Base-by-base conservation (phyloP, 2,797 vertebrate genomes). In the Pangasius djambal region DNA sequence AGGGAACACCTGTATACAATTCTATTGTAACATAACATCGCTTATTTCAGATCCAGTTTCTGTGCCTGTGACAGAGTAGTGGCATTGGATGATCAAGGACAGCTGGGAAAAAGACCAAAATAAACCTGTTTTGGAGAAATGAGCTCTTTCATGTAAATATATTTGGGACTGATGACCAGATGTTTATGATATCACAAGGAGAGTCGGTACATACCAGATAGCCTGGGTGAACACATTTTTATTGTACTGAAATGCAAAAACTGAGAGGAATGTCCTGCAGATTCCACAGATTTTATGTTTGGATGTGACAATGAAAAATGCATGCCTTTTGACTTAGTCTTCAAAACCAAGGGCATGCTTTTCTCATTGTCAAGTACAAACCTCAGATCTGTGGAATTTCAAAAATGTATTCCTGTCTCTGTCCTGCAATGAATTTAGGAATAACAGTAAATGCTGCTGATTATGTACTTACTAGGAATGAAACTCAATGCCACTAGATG, bases 1-100 rank as follows among this genome's bases (percentile, higher is more conserved):
- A 9, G 55, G 91, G 78, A 89, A 89, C 91, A 92, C 89, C 88
- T 91, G 88, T 91, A 55, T 81, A 90, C 81, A 88, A 91, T 92
- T 92, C 83, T 40, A 87, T 69, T 79, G 81, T 87, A 83, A 89
- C 88, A 87, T 87, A 87, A 88, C 84, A 87, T 55, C 15, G 79
- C 63, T 85, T 88, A 50, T 88, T 81, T 86, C 74, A 89, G 83
- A 89, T 91, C 87, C 88, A 86, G 87, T 87, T 86, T 87, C 86
- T 87, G 48, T 52, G 88, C 87, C 87, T 87, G 75, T 83, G 89
- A 89, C 89, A 90, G 88, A 75, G 79, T n/a, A 90, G 89, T 92
- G 90, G 79, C 85, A 89, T 57, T 90, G 84, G 81, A 87, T 90
- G 88, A 92, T 92, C 87, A 90, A 89, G 85, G 86, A 89, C 91